Evolutionary conservation across 2,888 invertebrate genomes (phyloP).

Genomic region (Dolichomitus sp.): DNA sequence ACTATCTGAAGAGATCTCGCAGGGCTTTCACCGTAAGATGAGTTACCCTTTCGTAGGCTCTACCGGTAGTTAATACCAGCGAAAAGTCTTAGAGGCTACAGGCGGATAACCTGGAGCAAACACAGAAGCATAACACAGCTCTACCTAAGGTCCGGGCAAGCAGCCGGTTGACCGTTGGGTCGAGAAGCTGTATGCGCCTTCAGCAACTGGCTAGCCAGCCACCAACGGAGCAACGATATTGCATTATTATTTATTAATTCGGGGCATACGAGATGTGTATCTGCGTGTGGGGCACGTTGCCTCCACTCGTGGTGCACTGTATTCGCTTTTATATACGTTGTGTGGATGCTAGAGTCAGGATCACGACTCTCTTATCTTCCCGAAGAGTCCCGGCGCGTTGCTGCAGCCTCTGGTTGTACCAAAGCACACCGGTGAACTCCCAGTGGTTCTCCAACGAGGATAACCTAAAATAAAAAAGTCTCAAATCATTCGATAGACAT

Average conservation of each 20-base stretch:
- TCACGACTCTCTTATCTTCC: constrained; percentile 84
- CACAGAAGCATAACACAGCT: not conserved
- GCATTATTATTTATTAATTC: constrained; percentile 86
- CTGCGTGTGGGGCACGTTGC: constrained; percentile 77
- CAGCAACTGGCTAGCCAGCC: constrained; percentile 29
- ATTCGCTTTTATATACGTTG: constrained; percentile 17
- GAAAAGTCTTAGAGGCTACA: constrained; percentile 21
- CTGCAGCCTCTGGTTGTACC: constrained; percentile 66
- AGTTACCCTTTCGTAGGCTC: not conserved
- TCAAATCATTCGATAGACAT: not conserved
- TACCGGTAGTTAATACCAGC: constrained; percentile 25
- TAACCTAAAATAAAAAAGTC: not conserved
- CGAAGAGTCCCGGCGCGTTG: constrained; percentile 67
- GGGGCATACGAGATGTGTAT: constrained; percentile 83
- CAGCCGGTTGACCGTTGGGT: constrained; percentile 68
- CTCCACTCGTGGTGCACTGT: constrained; percentile 61
- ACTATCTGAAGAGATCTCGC: constrained; percentile 13
- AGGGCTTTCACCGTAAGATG: constrained; percentile 15
- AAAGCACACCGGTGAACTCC: constrained; percentile 33
- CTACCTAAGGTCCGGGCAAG: constrained; percentile 11
- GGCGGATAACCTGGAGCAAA: constrained; percentile 26
- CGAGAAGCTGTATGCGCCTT: constrained; percentile 52
- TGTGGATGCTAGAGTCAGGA: constrained; percentile 71
- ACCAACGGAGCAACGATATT: constrained; percentile 78
- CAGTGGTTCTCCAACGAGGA: constrained; percentile 61